Evolutionary conservation across 1,140 invertebrate genomes (phyloP).

Genomic region (Eciton burchellii): DNA sequence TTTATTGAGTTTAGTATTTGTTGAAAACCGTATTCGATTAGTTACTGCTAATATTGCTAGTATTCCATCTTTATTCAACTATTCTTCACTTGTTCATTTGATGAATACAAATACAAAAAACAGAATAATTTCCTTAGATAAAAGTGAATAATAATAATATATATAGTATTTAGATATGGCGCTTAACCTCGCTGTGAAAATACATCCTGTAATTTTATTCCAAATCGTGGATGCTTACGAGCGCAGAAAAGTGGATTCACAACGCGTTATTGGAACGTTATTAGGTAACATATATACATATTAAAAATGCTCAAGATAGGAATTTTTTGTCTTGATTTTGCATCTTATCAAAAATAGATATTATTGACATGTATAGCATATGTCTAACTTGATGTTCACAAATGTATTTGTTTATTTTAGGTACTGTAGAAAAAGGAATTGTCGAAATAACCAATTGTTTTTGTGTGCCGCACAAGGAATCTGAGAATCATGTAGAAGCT

Average conservation of each 20-base stretch:
- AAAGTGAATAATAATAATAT: too few species aligned
- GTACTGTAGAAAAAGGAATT: slow-evolving; percentile 94
- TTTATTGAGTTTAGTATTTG: too few species aligned
- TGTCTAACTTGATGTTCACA: not conserved
- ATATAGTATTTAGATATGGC: slow-evolving; percentile 92
- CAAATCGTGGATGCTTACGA: slow-evolving; percentile 99
- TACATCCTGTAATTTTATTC: slow-evolving; percentile 98
- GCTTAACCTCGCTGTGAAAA: slow-evolving; percentile 93
- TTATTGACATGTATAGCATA: not conserved
- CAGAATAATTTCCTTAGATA: too few species aligned
- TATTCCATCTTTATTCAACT: too few species aligned
- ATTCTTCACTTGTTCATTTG: too few species aligned
- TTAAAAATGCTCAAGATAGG: not conserved
- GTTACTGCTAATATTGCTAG: too few species aligned
- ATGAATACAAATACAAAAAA: too few species aligned
- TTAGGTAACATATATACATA: slow-evolving; percentile 89
- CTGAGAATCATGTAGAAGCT: slow-evolving; percentile 97
- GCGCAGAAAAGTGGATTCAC: slow-evolving; percentile 95
- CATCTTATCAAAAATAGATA: not conserved
- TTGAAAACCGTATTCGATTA: too few species aligned
- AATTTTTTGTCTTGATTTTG: not conserved
- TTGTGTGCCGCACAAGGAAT: slow-evolving; percentile 98
- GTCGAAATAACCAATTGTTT: slow-evolving; percentile 99
- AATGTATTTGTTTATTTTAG: slow-evolving; percentile 83
- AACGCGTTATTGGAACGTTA: slow-evolving; percentile 97